These are phyloP conservation scores for Lycocorax pyrrhopterus DNA, from an alignment of 2,113 vertebrate genomes.

Conservation along the genomic window DNA sequence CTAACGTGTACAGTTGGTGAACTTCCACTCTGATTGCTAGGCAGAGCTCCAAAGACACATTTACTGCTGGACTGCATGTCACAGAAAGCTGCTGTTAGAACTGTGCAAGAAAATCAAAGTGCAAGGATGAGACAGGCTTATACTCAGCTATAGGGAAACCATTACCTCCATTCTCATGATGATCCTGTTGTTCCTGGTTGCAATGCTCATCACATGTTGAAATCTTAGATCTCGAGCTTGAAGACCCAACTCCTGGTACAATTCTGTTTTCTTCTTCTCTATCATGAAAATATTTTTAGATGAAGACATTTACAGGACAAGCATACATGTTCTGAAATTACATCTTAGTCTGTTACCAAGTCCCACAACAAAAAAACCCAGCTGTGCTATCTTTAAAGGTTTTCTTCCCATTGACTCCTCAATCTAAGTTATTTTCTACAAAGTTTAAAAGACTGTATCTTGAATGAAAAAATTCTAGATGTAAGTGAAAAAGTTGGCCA, in stretches of 20 bases:
- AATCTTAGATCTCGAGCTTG: conserved; percentile 95
- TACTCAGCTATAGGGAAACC: neutral
- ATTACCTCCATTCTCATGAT: conserved; percentile 93
- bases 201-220: conserved; percentile 89
- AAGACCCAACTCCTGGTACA: conserved; percentile 92
- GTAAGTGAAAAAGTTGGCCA: neutral
- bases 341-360: neutral
- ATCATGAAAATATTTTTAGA: neutral
- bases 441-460: neutral
- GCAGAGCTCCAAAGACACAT: neutral
- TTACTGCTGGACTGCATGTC: neutral
- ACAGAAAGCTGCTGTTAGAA: neutral
- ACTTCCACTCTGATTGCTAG: neutral
- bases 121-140: neutral
- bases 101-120: neutral
- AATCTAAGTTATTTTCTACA: neutral
- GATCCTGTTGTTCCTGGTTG: conserved; percentile 88
- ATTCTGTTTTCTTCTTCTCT: conserved; percentile 96
- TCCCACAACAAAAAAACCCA: neutral
- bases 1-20: neutral
- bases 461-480: neutral
- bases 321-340: rapidly evolving
- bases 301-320: neutral
- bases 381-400: neutral
- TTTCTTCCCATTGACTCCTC: neutral